A percentile compares a stretch with the other conserved stretches of the same genome.
Conservation (phyloP, 1,140 invertebrate genomes). For the Trypoxylus dichotomus region DNA sequence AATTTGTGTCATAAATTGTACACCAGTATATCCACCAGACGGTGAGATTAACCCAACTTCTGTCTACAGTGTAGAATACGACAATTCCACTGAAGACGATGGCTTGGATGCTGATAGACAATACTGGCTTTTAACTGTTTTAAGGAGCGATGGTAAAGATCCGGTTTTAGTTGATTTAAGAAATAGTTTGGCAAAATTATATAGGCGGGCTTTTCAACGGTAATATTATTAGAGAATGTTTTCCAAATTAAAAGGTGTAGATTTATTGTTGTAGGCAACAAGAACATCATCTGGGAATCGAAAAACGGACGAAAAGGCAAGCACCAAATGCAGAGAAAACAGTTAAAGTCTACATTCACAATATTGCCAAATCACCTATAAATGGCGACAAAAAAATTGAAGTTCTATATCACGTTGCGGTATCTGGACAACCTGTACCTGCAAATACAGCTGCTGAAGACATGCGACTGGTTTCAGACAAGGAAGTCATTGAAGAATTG, state of each 20-base stretch:
- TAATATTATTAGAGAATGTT: constrained; percentile 39
- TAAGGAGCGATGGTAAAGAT: constrained; percentile 54
- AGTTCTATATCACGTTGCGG: constrained; percentile 76
- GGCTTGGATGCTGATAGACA: constrained; percentile 57
- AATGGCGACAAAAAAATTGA: constrained; percentile 52
- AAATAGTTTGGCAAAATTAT: constrained; percentile 63
- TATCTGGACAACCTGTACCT: constrained; percentile 73
- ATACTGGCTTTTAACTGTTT: constrained; percentile 80
- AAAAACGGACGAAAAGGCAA: constrained; percentile 40
- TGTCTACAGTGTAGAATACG: constrained; percentile 34
- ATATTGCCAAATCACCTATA: constrained; percentile 52
- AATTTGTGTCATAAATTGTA: constrained; percentile 40
- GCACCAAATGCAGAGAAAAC: constrained; percentile 42
- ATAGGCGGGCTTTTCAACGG: constrained; percentile 67
- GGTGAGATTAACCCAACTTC: constrained; percentile 45
- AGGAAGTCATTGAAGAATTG: constrained; percentile 72
- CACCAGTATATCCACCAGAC: constrained; percentile 25
- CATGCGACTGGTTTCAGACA: constrained; percentile 73
- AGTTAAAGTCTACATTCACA: constrained; percentile 57
- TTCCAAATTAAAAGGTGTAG: too few species aligned
- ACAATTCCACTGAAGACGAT: constrained; percentile 39
- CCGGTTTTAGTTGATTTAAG: constrained; percentile 56
- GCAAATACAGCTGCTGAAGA: constrained; percentile 76
- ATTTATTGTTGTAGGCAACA: constrained; percentile 60
- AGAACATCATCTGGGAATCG: constrained; percentile 68